These are phyloP conservation scores for Trichopria drosophilae DNA, from an alignment of 2,888 invertebrate species.

Conservation along the genomic window DNA sequence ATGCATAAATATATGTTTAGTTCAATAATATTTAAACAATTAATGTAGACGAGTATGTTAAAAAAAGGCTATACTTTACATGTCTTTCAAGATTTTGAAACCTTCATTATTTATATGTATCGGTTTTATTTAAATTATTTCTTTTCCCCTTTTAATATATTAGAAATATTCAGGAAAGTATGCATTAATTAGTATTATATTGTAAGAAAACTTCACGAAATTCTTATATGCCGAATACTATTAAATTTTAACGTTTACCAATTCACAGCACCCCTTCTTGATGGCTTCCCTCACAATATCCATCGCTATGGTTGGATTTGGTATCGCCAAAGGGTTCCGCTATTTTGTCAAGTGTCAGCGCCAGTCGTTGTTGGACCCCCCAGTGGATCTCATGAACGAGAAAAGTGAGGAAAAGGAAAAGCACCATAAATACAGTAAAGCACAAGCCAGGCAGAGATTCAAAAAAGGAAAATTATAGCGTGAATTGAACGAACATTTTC, in stretches of 20 bases:
- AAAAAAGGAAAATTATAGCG: slow-evolving; percentile 71
- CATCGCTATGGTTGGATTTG: slow-evolving; percentile 70
- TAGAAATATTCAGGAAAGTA: no score
- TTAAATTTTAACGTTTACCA: no score
- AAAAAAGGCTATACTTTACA: no score
- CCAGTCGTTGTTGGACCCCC: slow-evolving; percentile 62
- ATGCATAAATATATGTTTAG: no score
- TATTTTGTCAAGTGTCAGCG: slow-evolving; percentile 62
- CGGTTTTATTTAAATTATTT: no score
- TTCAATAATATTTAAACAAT: no score
- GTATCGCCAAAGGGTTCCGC: slow-evolving; percentile 65
- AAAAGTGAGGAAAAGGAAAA: slow-evolving; percentile 47
- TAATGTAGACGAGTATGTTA: no score
- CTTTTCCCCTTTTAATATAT: no score
- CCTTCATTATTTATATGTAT: no score
- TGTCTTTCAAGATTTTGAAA: no score
- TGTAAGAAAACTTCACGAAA: neutral
- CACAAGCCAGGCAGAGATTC: slow-evolving; percentile 74
- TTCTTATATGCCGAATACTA: slow-evolving; percentile 11
- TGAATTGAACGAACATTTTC: no score
- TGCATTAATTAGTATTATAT: neutral
- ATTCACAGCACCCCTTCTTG: slow-evolving; percentile 70
- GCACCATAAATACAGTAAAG: slow-evolving; percentile 68
- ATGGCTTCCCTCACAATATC: slow-evolving; percentile 73
- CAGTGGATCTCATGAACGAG: slow-evolving; percentile 58